Evolutionary conservation across 2,888 invertebrate species (phyloP).

Genomic region (Aricia artaxerxes): DNA sequence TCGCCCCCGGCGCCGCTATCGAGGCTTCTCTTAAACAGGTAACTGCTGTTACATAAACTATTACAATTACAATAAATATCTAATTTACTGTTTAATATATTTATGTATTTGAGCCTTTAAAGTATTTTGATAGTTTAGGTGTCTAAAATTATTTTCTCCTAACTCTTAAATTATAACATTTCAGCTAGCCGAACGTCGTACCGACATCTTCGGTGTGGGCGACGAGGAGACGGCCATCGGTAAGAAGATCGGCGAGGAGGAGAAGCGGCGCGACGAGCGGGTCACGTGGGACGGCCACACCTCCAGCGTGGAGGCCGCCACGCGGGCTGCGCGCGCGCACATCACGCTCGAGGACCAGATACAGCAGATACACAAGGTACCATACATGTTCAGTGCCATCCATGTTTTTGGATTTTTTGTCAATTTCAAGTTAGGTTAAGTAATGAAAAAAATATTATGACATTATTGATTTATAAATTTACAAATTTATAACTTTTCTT

Average conservation of each 20-base stretch:
- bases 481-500: too few species aligned
- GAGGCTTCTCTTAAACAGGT: conserved; percentile 95
- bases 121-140: too few species aligned
- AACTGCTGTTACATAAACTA: not conserved
- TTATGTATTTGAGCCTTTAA: too few species aligned
- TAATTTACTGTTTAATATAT: too few species aligned
- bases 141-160: too few species aligned
- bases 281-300: conserved; percentile 99
- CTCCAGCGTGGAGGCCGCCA: conserved; percentile 97
- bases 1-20: conserved; percentile 89
- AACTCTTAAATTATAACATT: not conserved
- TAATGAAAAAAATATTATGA: too few species aligned
- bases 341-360: conserved; percentile 98
- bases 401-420: too few species aligned
- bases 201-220: conserved; percentile 99
- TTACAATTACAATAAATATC: not conserved
- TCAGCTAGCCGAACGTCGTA: conserved; percentile 96
- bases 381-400: not conserved
- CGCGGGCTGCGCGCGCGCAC: conserved; percentile 95
- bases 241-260: conserved; percentile 97
- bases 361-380: conserved; percentile 96
- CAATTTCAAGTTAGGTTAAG: too few species aligned
- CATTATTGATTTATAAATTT: too few species aligned
- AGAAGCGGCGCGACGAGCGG: conserved; percentile 91
- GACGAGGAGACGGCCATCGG: conserved; percentile 99